Evolutionary conservation across 2,888 invertebrate species (phyloP).

Genomic region (Noctua janthe): DNA sequence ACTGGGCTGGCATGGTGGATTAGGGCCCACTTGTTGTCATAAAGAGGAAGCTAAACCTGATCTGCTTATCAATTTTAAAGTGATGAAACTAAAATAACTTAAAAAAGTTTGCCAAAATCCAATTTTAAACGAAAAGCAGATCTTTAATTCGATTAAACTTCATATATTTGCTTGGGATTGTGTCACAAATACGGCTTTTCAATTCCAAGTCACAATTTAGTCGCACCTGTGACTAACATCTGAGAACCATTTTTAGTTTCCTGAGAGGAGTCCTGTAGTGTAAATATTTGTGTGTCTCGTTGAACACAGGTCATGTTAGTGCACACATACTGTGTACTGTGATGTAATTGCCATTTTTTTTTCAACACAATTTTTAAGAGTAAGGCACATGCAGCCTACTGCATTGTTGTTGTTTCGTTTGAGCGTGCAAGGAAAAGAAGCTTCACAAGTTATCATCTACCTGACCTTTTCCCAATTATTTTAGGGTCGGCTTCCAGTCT

Average conservation of each 20-base stretch:
- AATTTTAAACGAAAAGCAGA: not conserved
- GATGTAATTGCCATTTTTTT: not conserved
- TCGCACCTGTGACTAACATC: not conserved
- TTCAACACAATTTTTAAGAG: not conserved
- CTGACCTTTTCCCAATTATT: not conserved
- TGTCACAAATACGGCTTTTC: not conserved
- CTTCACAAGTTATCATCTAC: not conserved
- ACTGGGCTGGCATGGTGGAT: not conserved
- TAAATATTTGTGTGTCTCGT: not conserved
- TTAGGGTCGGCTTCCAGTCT: not conserved
- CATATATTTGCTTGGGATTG: not conserved
- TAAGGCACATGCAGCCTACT: no score
- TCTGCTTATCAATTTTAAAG: not conserved
- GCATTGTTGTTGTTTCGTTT: not conserved
- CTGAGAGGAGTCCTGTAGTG: not conserved
- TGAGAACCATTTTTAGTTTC: constrained; percentile 2
- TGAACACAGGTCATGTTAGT: constrained; percentile 9
- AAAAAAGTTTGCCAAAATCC: not conserved
- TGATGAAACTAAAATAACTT: not conserved
- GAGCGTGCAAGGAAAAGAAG: accelerated
- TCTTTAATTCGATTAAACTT: not conserved
- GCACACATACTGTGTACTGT: not conserved
- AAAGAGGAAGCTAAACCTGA: not conserved
- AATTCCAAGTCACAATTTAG: not conserved
- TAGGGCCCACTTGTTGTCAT: not conserved